Evolutionary conservation across 1,140 invertebrate genomes (phyloP).

Genomic region (Danaus plexippus): DNA sequence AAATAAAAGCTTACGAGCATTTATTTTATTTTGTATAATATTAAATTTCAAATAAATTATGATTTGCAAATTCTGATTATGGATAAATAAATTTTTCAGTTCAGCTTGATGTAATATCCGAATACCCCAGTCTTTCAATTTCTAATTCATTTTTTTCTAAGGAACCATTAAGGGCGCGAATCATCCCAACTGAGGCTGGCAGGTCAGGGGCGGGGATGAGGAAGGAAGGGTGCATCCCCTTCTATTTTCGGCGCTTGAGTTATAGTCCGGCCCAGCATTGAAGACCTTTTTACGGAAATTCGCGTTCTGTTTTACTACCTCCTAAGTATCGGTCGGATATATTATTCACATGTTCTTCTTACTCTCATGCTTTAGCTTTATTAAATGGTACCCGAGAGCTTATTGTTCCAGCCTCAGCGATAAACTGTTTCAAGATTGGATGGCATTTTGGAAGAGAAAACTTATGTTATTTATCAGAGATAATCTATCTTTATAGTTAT

Average conservation of each 20-base stretch:
- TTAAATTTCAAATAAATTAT: too few species aligned
- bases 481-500: too few species aligned
- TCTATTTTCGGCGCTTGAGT: slow-evolving; percentile 63
- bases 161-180: slow-evolving; percentile 48
- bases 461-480: too few species aligned
- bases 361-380: slow-evolving; percentile 8
- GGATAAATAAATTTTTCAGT: too few species aligned
- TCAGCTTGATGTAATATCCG: not conserved
- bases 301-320: slow-evolving; percentile 57
- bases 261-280: slow-evolving; percentile 64
- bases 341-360: slow-evolving; percentile 57
- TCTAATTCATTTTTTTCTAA: slow-evolving; percentile 48
- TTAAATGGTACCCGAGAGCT: too few species aligned
- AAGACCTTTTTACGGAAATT: slow-evolving; percentile 66
- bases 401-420: too few species aligned
- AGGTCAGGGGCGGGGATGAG: slow-evolving; percentile 23
- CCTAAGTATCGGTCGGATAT: slow-evolving; percentile 55
- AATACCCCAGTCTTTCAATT: slow-evolving; percentile 12
- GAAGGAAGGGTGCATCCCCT: slow-evolving; percentile 41
- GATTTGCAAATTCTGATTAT: too few species aligned
- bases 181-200: slow-evolving; percentile 44
- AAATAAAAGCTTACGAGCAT: too few species aligned
- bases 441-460: too few species aligned
- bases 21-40: too few species aligned
- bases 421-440: too few species aligned